Evolutionary conservation across 30 jellyfish, hydroid and myxozoan genomes (phyloP), one percentile per base, ranked within the genome.

Genomic region (Pseudorhiza aurosa): DNA sequence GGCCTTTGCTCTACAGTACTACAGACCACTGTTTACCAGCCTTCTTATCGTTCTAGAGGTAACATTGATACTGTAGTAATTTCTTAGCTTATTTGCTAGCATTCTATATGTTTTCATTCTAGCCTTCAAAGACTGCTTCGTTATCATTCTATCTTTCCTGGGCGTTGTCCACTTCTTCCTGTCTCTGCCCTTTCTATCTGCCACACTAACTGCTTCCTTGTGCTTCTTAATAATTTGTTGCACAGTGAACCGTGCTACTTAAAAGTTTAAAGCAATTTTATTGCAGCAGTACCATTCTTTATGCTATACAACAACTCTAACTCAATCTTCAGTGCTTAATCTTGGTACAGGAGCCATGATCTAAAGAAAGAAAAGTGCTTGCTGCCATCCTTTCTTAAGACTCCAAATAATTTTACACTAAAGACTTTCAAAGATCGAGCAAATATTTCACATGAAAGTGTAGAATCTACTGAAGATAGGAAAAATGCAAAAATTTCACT

Each of bases 1-100:
- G 80, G 65, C 65, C 37, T 75, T 62, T 28, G 88, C 88, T 39
- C 75, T 53, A 53, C 83, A 75, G 28, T 31, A 59, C 47, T 45
- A 53, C 22, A 75, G 27, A 22, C 82, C 80, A 62, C 40, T n/a
- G 15, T 75, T 63, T 12, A 53, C 26, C 8, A 75, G 88, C 62
- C 85, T 55, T 45, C 77, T 75, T 18, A 68, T 59, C 39, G 85
- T 51, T 47, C 62, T 47, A 15, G 62, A n/a, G 25, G 25, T 4
- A 6, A 47, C 62, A 6, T 25, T 58, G 6, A 58, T 25, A 6
- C 12, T 7, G 43, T 47, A 47, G 2, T 47, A 21, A 47, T n/a
- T 47, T 6, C 21, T 47, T 26, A 47, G 18, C 18, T 47, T 26
- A 47, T 47, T 47, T 9, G 62, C 62, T n/a, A 47, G 18, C 2